Base-by-base conservation (phyloP, 2,113 vertebrate species). In the Narcine bancroftii region DNA sequence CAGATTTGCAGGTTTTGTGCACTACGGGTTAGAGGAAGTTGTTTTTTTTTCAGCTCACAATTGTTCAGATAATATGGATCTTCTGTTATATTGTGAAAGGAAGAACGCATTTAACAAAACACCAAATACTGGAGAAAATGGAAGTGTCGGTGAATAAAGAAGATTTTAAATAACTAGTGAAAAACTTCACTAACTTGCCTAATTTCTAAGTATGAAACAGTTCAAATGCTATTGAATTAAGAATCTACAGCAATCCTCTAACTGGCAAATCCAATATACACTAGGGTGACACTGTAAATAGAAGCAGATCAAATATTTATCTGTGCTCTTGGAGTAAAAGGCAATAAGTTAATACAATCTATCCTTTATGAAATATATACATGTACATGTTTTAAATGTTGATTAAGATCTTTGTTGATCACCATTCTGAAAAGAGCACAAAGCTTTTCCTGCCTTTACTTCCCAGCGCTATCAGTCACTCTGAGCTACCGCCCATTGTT, bases 281-380 rank as follows among this genome's bases (percentile, higher is more conserved):
- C 21, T 60, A 42, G 36, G 39, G 29, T 65, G 63, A 91, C 21
- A 91, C 42, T 45, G 56, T 39, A 42, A 42, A 13, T 24, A 42
- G 60, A 45, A n/a, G n/a, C 56, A 89, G 36, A 69, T 45, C 60
- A 91, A 91, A 91, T 91, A 26, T 1, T 87, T 91, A 66, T 42
- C 60, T 39, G 33, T 85, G 17, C 53, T 60, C n/a, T 36, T 65
- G 87, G 24, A 36, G 39, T 45, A 50, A 45, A 45, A 60, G 6
- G 56, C 56, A 36, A 87, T 6, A 10, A 66, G 21, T 2, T 2
- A n/a, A 45, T 42, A 65, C 47, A 47, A 33, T 56, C 33, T 56
- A n/a, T n/a, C 53, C 50, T 1, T 85, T 85, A 13, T n/a, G 15
- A 85, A 75, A 75, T 33, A 11, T 63, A 50, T 83, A n/a, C 24